Base-by-base conservation (phyloP, 2,113 vertebrate genomes). In the Noturus placidus region DNA sequence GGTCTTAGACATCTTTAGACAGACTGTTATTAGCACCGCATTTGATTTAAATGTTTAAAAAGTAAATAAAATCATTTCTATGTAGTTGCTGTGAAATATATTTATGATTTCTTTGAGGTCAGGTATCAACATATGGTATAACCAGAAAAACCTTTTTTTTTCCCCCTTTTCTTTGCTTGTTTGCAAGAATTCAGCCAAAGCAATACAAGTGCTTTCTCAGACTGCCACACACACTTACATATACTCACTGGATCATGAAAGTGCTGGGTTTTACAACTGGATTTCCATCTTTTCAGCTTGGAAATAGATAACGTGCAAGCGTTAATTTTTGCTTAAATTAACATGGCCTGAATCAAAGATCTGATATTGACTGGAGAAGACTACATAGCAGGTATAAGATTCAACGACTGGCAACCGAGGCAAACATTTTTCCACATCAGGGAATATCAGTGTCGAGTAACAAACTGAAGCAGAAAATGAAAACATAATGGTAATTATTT, bases 401-500 rank as follows among this genome's bases (percentile, higher is more conserved):
- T 42, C 79, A 61, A 38, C 2, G 33, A 42, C 33, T 61, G 79
- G 42, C 33, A 42, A 82, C 56, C 4, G 20, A 61, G 79, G 19
- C 79, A 14, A 20, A 27, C 56, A 25, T 82, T 82, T 61, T 61
- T 61, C 33, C 33, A 61, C 56, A 82, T 33, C 57, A 61, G 56
- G 79, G 79, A 82, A 82, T 82, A 42, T 38, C n/a, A 42, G 56
- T 61, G 79, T 82, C 2, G 56, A 82, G 79, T 38, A 61, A 20
- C 56, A 82, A 82, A 42, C 56, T 82, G 79, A 42, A 61, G 79
- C 79, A 38, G 79, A 82, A 56, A 82, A 82, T 82, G 33, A 61
- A 82, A 82, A 82, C 27, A 61, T 38, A 61, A 82, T 61, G 56
- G 79, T 56, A 38, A 27, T 82, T 61, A 82, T 82, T 61, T 61